A percentile compares a stretch with the other conserved stretches of the same genome.
These are phyloP conservation scores for Aphodius granarius DNA, from an alignment of 2,888 invertebrate species.

Conservation along the genomic window DNA sequence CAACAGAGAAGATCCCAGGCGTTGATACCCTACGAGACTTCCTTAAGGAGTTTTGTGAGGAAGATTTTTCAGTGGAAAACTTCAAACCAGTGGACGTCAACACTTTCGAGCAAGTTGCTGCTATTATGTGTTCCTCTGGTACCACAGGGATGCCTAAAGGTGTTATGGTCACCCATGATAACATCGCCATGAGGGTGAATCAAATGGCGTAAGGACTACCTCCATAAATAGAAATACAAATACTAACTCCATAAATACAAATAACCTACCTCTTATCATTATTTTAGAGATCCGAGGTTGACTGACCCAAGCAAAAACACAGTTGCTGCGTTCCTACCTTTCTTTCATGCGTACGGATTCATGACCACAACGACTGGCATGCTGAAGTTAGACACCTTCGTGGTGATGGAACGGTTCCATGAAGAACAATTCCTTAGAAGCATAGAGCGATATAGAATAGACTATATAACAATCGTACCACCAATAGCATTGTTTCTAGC, in stretches of 20 bases:
- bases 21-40: slow-evolving; percentile 58
- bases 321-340: slow-evolving; percentile 37
- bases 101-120: slow-evolving; percentile 35
- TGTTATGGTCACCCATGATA: slow-evolving; percentile 64
- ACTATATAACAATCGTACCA: slow-evolving; percentile 50
- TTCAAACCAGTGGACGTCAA: slow-evolving; percentile 23
- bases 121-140: slow-evolving; percentile 65
- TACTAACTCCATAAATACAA: background rate
- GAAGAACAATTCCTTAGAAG: slow-evolving; percentile 67
- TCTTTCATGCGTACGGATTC: slow-evolving; percentile 42
- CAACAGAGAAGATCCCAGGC: slow-evolving; percentile 56
- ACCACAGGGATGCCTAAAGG: slow-evolving; percentile 71
- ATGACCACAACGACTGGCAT: slow-evolving; percentile 35
- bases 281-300: slow-evolving; percentile 25
- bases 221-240: background rate
- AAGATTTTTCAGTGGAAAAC: slow-evolving; percentile 13
- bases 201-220: slow-evolving; percentile 6
- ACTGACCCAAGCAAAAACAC: slow-evolving; percentile 8
- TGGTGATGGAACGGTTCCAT: slow-evolving; percentile 62
- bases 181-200: slow-evolving; percentile 39
- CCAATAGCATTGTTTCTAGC: slow-evolving; percentile 57
- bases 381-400: slow-evolving; percentile 32
- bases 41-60: slow-evolving; percentile 44
- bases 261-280: too few relatives aligned
- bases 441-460: slow-evolving; percentile 60